These are phyloP conservation scores for Serinus canaria DNA, from an alignment of 2,113 vertebrate species.

Conservation along the genomic window DNA sequence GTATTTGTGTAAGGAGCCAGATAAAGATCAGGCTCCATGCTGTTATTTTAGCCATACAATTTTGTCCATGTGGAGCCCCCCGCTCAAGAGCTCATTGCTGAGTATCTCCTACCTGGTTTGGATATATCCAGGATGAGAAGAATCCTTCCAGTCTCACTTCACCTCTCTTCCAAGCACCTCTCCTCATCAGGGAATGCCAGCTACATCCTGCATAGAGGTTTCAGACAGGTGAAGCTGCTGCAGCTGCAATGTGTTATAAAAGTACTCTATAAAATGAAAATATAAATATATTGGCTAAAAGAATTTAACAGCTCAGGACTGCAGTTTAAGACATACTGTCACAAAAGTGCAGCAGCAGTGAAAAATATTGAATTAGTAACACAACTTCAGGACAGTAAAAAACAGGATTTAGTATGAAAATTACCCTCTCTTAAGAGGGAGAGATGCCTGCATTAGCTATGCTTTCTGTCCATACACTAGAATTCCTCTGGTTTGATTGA, in stretches of 20 bases:
- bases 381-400: background rate
- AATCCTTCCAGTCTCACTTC: background rate
- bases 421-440: background rate
- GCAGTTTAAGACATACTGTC: background rate
- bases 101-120: background rate
- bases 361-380: background rate
- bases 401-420: background rate
- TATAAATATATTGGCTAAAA: background rate
- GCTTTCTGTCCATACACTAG: background rate
- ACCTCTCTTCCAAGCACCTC: background rate
- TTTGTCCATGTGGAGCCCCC: background rate
- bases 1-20: background rate
- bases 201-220: background rate
- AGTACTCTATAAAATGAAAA: slow-evolving; percentile 19
- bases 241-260: slow-evolving; percentile 9
- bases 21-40: background rate
- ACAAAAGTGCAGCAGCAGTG: background rate
- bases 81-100: background rate
- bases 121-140: background rate
- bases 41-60: background rate
- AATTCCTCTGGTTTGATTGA: background rate
- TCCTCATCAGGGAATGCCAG: background rate
- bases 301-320: background rate
- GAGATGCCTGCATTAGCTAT: background rate
- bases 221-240: background rate